Evolutionary conservation across 2,113 vertebrate genomes (phyloP).

Genomic region (Alces alces): DNA sequence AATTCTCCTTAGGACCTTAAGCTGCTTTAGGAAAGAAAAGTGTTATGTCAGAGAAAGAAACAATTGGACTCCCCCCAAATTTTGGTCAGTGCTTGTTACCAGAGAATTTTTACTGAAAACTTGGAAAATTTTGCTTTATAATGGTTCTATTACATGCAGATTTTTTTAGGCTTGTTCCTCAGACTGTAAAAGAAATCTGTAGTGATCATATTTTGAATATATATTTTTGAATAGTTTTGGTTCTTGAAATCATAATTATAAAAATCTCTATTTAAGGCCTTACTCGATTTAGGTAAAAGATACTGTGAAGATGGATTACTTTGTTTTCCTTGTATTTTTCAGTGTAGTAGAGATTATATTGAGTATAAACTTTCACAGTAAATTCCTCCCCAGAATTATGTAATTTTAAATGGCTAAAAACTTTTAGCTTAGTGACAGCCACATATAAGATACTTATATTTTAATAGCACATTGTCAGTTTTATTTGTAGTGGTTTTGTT

Average conservation of each 20-base stretch:
- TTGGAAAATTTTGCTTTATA: background rate
- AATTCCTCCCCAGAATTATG: background rate
- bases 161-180: background rate
- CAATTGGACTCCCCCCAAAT: background rate
- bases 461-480: background rate
- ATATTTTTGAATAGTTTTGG: background rate
- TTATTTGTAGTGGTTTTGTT: background rate
- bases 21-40: slow-evolving; percentile 24
- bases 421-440: background rate
- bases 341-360: background rate
- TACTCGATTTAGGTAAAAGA: background rate
- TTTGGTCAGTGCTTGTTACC: background rate
- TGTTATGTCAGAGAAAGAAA: background rate
- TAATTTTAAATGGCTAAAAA: background rate
- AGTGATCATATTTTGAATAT: background rate
- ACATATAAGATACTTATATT: background rate
- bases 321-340: slow-evolving; percentile 26
- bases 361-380: background rate
- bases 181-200: background rate
- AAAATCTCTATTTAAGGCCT: background rate
- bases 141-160: background rate
- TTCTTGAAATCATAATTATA: background rate
- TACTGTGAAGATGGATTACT: background rate
- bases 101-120: slow-evolving; percentile 7
- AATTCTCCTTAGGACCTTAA: background rate